These are phyloP conservation scores for Caenorhabditis sp. DNA, from an alignment of 2,888 invertebrate genomes.

Conservation along the genomic window DNA sequence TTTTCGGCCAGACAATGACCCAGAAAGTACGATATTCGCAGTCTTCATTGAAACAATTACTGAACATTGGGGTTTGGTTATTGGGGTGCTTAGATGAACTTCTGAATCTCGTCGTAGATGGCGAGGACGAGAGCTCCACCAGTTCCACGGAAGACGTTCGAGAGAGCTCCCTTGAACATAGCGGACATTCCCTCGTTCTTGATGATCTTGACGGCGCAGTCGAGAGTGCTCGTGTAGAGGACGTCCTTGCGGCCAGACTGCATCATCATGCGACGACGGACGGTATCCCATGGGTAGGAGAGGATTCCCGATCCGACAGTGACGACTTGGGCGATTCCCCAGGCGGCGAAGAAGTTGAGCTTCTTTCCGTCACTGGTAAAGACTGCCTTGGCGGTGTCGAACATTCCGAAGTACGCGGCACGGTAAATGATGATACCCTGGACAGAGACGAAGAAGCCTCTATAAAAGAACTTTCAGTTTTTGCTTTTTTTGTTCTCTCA, in stretches of 20 bases:
- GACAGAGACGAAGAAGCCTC: conserved; percentile 92
- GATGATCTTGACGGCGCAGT: conserved; percentile 92
- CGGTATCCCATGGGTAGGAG: conserved; percentile 97
- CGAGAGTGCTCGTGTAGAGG: conserved; percentile 91
- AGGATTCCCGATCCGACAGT: conserved; percentile 92
- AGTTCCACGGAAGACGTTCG: conserved; percentile 84
- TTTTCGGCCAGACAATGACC: background rate
- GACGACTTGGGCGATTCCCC: conserved; percentile 85
- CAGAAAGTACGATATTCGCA: background rate
- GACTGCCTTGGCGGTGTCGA: conserved; percentile 94
- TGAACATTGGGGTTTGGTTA: background rate
- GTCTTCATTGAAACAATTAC: background rate
- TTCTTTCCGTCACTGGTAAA: conserved; percentile 90
- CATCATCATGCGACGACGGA: conserved; percentile 98
- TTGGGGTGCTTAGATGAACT: conserved; percentile 51
- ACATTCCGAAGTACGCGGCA: conserved; percentile 95
- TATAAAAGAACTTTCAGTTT: too few relatives aligned
- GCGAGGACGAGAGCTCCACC: conserved; percentile 94
- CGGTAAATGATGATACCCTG: conserved; percentile 92
- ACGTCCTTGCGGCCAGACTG: conserved; percentile 92
- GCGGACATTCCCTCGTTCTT: conserved; percentile 88
- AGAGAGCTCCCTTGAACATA: conserved; percentile 87
- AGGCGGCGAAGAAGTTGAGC: conserved; percentile 91
- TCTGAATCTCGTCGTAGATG: conserved; percentile 87
- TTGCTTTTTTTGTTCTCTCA: background rate